Base-by-base conservation (phyloP, 2,797 vertebrate species). In the Argyrosomus regius region DNA sequence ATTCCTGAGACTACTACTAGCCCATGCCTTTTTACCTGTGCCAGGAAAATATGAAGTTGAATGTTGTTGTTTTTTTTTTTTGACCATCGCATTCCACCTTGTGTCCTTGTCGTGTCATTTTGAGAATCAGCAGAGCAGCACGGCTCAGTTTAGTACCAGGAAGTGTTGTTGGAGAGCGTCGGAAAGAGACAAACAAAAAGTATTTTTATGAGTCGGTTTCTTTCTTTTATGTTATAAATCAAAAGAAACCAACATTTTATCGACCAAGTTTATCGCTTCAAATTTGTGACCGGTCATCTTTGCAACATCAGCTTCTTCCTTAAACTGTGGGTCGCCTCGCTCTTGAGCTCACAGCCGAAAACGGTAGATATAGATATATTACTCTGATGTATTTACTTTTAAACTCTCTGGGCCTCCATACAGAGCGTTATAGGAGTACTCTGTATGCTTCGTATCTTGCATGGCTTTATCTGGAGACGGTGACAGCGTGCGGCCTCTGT, bases 1-100 rank as follows among this genome's bases (percentile, higher is more conserved):
- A 91, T 93, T 84, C 83, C 86, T 85, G 80, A 91, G 91, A 95
- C 91, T 86, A 94, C 93, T 94, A 86, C 92, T 91, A 89, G 81
- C 87, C 91, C 86, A 81, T 78, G 88, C 92, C 90, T 91, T 92
- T 39, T 89, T 84, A 88, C 85, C 89, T 86, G 91, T 94, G 92
- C 92, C 93, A 92, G 91, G 83, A 89, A 88, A 82, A 83, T 85
- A 76, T 88, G 61, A 86, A 88, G 82, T 82, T 87, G 89, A 93
- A 91, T 91, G 89, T 91, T 86, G 86, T 24, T 7, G 31, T 39
- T 31, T 67, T 80, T 48, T 41, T 22, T 46, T 64, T 72, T 67
- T 46, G 16, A 84, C 68, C 82, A 79, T 79, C 49, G 18, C 79
- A 61, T 81, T 87, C 83, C 86, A 81, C 72, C 73, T 62, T 45